Percentiles rank a stretch among this genome's conserved stretches.
phyloP scores from a whole-genome alignment of 2,888 invertebrate genomes.

The Pinctada fucata region DNA sequence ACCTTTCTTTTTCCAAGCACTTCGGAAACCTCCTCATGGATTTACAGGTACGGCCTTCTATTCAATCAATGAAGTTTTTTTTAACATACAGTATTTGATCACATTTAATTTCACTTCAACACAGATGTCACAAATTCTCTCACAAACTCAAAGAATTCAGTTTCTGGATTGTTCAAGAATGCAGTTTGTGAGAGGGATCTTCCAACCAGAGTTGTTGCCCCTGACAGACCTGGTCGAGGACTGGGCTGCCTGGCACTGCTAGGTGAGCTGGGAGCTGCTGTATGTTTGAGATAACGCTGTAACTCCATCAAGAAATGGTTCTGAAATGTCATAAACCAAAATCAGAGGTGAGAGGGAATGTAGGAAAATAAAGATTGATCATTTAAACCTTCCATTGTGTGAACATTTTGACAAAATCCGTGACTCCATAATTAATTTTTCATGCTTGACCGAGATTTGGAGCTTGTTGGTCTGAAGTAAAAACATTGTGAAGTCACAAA shows the following conservation, averaged over 20 bases:
- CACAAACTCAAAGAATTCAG: constrained; percentile 70
- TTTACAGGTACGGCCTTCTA: no score
- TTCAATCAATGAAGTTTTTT: no score
- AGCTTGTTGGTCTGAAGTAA: no score
- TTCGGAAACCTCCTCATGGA: no score
- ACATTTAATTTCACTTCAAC: constrained; percentile 67
- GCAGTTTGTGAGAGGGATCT: constrained; percentile 63
- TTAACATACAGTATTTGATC: no score
- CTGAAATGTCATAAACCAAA: constrained; percentile 49
- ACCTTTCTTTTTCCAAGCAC: no score
- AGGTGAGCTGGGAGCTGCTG: constrained; percentile 61
- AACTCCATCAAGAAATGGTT: constrained; percentile 70
- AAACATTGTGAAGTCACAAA: no score
- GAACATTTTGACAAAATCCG: no score
- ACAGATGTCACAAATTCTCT: constrained; percentile 72
- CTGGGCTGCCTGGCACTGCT: constrained; percentile 34
- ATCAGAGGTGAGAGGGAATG: neutral
- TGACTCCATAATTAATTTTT: no score
- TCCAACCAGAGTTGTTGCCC: constrained; percentile 39
- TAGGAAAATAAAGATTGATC: no score
- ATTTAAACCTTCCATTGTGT: neutral
- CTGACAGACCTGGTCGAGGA: constrained; percentile 45
- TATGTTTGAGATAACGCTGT: constrained; percentile 65
- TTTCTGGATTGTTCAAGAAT: constrained; percentile 64
- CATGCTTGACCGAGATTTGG: no score